Conservation (phyloP, 2,113 vertebrate genomes). For the Hemicordylus capensis region DNA sequence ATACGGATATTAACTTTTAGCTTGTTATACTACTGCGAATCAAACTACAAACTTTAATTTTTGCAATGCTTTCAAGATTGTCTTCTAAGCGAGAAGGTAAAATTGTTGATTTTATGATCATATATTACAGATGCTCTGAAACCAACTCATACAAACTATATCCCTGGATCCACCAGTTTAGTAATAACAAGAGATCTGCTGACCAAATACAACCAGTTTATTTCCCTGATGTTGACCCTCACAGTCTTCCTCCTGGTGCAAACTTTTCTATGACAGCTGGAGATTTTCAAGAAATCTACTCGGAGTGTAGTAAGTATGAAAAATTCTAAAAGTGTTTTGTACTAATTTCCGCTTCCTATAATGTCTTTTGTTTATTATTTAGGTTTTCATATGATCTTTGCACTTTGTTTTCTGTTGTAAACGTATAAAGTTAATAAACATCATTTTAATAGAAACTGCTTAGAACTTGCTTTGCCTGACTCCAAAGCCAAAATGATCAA, state of each 20-base stretch:
- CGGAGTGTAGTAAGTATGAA: conserved; percentile 84
- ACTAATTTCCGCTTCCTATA: not conserved
- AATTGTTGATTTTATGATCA: conserved; percentile 53
- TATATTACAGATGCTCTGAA: conserved; percentile 91
- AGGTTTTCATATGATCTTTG: not conserved
- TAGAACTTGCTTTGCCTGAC: not conserved
- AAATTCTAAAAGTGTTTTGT: not conserved
- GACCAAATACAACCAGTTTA: conserved; percentile 93
- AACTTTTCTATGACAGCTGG: conserved; percentile 99
- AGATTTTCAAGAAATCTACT: conserved; percentile 97
- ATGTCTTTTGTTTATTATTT: not conserved
- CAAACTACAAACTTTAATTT: not conserved
- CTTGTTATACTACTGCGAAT: not conserved
- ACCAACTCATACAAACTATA: conserved; percentile 92
- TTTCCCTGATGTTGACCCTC: conserved; percentile 96
- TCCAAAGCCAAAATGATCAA: not conserved
- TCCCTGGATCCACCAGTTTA: conserved; percentile 99
- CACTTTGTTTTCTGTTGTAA: not conserved
- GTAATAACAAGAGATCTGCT: conserved; percentile 93
- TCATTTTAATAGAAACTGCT: not conserved
- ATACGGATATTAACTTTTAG: not conserved
- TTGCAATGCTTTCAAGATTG: not conserved
- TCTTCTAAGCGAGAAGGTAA: conserved; percentile 43
- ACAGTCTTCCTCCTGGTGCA: conserved; percentile 87
- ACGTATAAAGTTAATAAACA: not conserved